These are phyloP conservation scores for Micronisus gabar DNA, from an alignment of 2,113 vertebrate species.

Conservation along the genomic window DNA sequence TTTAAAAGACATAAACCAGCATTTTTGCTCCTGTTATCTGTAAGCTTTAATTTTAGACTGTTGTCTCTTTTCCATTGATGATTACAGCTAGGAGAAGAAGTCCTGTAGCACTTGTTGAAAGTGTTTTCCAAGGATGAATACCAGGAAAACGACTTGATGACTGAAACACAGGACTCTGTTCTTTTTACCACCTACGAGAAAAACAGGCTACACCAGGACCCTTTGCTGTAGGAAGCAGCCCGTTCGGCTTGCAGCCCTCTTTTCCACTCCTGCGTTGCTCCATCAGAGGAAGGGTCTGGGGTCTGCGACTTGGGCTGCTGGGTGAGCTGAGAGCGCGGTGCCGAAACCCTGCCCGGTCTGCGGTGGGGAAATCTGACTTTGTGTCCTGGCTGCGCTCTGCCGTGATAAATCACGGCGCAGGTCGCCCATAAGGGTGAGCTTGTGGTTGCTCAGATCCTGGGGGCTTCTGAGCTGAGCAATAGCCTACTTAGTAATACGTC, in stretches of 20 bases:
- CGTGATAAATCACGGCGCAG: accelerated
- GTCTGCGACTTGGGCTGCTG: not conserved
- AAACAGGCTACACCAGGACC: accelerated
- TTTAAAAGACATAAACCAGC: not conserved
- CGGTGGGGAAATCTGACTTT: not conserved
- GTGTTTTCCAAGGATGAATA: not conserved
- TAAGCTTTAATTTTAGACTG: not conserved
- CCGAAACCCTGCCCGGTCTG: not conserved
- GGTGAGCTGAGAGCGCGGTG: accelerated
- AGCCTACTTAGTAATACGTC: slow-evolving; percentile 24
- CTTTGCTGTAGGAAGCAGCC: not conserved
- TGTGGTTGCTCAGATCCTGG: not conserved
- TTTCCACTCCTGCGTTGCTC: accelerated
- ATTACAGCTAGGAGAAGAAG: not conserved
- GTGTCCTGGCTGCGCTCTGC: not conserved
- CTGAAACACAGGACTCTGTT: not conserved
- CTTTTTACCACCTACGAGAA: not conserved
- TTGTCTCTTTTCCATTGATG: not conserved
- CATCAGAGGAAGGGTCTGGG: not conserved
- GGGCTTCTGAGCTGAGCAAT: not conserved
- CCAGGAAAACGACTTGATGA: not conserved
- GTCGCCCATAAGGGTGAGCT: not conserved
- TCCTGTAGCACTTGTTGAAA: not conserved
- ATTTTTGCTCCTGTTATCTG: not conserved
- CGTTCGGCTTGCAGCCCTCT: accelerated